Conservation (phyloP, 1,140 invertebrate genomes). For the Cyclargus thomasi region DNA sequence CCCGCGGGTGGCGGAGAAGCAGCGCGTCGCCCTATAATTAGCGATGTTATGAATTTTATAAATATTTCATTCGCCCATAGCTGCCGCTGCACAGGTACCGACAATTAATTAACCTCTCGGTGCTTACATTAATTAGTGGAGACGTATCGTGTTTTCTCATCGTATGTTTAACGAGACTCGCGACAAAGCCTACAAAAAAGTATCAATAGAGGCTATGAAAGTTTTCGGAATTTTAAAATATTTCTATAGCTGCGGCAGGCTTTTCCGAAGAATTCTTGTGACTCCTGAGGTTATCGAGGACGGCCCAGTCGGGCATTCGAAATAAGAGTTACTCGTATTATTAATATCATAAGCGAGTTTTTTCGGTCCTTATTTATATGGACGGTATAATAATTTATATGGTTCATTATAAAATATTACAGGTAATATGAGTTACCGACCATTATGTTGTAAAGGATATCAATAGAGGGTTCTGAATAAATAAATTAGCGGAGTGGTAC, state of each 20-base stretch:
- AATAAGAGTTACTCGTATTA: neutral
- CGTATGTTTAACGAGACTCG: slow-evolving; percentile 47
- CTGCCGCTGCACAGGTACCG: slow-evolving; percentile 41
- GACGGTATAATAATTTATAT: slow-evolving; percentile 8
- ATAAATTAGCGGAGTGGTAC: slow-evolving; percentile 40
- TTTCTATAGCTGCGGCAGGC: too few relatives aligned
- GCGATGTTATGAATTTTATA: slow-evolving; percentile 70
- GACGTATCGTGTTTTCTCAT: slow-evolving; percentile 47
- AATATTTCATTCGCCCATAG: slow-evolving; percentile 63
- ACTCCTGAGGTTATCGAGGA: too few relatives aligned
- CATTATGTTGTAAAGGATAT: slow-evolving; percentile 28
- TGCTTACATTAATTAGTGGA: slow-evolving; percentile 64
- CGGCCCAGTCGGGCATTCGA: neutral
- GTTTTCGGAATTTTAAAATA: neutral
- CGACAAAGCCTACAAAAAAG: neutral
- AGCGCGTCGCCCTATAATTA: slow-evolving; percentile 61
- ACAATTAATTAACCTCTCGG: slow-evolving; percentile 68
- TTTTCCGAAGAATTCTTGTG: too few relatives aligned
- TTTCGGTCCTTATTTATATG: neutral
- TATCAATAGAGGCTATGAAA: neutral
- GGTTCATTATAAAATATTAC: slow-evolving; percentile 8
- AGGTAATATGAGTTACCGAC: slow-evolving; percentile 4
- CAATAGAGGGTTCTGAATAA: slow-evolving; percentile 30
- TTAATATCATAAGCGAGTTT: neutral
- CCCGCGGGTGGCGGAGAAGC: slow-evolving; percentile 59